Conservation (phyloP, 2,888 invertebrate genomes). For the Unio pictorum region DNA sequence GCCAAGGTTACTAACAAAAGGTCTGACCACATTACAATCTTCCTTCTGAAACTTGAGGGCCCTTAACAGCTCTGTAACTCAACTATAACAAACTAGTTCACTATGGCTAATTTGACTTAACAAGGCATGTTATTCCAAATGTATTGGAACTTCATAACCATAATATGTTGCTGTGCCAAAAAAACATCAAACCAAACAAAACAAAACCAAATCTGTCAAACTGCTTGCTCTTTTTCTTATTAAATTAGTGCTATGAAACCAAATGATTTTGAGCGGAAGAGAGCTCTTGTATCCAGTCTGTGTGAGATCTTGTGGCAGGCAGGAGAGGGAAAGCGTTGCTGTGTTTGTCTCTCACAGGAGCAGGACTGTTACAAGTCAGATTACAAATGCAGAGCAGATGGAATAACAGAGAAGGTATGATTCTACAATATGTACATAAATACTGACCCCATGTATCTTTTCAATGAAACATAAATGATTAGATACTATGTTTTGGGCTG, state of each 20-base stretch:
- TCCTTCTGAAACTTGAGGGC: too few relatives aligned
- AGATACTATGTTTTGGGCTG: neutral
- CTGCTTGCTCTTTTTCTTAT: slow-evolving; percentile 13
- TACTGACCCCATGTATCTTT: neutral
- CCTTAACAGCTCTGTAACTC: too few relatives aligned
- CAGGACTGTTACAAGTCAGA: slow-evolving; percentile 75
- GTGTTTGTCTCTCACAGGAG: slow-evolving; percentile 53
- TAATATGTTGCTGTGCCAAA: too few relatives aligned
- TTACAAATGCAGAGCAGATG: slow-evolving; percentile 81
- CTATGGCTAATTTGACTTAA: too few relatives aligned
- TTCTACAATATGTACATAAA: neutral
- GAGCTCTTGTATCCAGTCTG: slow-evolving; percentile 80
- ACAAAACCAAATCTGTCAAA: neutral
- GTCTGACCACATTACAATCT: too few relatives aligned
- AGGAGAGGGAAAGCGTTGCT: slow-evolving; percentile 75
- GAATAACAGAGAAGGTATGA: slow-evolving; percentile 82
- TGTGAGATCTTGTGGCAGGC: slow-evolving; percentile 82
- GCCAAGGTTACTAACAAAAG: too few relatives aligned
- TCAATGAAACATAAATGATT: neutral
- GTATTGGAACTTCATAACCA: too few relatives aligned
- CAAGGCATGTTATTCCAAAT: too few relatives aligned
- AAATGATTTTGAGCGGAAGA: slow-evolving; percentile 79
- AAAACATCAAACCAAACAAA: too few relatives aligned
- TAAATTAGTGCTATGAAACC: slow-evolving; percentile 78
- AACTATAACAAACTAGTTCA: too few relatives aligned